Conservation (phyloP, 2,113 vertebrate species). For the Scortum barcoo region DNA sequence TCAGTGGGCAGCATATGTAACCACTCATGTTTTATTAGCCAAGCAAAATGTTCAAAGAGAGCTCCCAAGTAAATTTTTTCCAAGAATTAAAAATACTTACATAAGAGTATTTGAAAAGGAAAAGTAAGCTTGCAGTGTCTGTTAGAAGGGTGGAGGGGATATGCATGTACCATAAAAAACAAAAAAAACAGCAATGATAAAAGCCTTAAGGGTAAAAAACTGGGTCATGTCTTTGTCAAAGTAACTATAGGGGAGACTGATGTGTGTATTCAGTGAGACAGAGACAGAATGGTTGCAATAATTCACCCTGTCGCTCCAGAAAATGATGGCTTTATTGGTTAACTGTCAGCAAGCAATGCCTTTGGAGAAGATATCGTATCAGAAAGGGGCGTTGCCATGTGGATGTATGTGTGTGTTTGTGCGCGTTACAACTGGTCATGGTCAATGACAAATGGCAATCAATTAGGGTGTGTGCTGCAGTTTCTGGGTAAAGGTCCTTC, state of each 20-base stretch:
- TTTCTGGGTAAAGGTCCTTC: slow-evolving; percentile 63
- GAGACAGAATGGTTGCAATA: slow-evolving; percentile 68
- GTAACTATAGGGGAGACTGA: slow-evolving; percentile 59
- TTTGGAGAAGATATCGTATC: slow-evolving; percentile 74
- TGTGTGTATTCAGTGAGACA: slow-evolving; percentile 55
- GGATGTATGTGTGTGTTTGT: slow-evolving; percentile 18
- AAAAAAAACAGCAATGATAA: slow-evolving; percentile 56
- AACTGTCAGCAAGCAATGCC: slow-evolving; percentile 69
- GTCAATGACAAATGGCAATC: slow-evolving; percentile 72
- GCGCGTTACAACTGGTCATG: slow-evolving; percentile 47
- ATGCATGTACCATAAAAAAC: slow-evolving; percentile 48
- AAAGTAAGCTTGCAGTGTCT: slow-evolving; percentile 28
- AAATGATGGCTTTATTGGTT: slow-evolving; percentile 78
- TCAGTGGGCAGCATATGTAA: slow-evolving; percentile 50
- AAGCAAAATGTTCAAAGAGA: slow-evolving; percentile 61
- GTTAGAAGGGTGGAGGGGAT: slow-evolving; percentile 20
- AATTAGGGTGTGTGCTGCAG: slow-evolving; percentile 62
- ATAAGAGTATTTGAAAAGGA: slow-evolving; percentile 27
- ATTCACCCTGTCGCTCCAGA: slow-evolving; percentile 52
- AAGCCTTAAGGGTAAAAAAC: slow-evolving; percentile 44
- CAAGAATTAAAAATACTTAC: slow-evolving; percentile 56
- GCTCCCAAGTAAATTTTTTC: slow-evolving; percentile 33
- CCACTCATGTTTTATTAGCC: slow-evolving; percentile 50
- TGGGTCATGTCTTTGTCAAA: slow-evolving; percentile 69
- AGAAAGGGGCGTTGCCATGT: slow-evolving; percentile 35